A percentile compares a stretch with the other conserved stretches of the same genome.
These are phyloP conservation scores for Eidolon dupreanum DNA, from an alignment of 2,797 vertebrate species.

Conservation along the genomic window DNA sequence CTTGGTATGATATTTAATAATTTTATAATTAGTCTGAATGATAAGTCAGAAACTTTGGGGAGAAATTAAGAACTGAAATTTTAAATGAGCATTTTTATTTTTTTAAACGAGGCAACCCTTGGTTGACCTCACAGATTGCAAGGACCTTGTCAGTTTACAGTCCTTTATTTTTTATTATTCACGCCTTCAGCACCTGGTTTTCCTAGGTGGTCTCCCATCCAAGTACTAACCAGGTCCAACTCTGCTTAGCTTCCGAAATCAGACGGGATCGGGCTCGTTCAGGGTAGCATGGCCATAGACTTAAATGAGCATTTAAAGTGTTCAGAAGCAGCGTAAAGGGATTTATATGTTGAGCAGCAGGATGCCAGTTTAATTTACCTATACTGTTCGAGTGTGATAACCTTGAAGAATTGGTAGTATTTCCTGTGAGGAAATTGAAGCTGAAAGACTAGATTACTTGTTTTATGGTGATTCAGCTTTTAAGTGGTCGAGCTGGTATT, in stretches of 20 bases:
- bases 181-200: too few relatives aligned
- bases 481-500: neutral
- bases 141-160: too few relatives aligned
- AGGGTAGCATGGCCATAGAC: too few relatives aligned
- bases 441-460: neutral
- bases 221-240: too few relatives aligned
- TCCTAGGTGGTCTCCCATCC: too few relatives aligned
- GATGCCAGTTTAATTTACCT: neutral
- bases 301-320: neutral
- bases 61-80: conserved; percentile 27
- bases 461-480: neutral
- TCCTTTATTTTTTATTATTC: too few relatives aligned
- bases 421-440: neutral
- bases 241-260: too few relatives aligned
- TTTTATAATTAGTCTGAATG: neutral
- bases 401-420: neutral
- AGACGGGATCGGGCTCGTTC: too few relatives aligned
- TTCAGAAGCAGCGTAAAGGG: neutral
- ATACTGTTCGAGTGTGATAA: neutral
- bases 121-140: too few relatives aligned
- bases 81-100: neutral
- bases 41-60: neutral
- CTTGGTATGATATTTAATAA: neutral
- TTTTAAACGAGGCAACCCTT: too few relatives aligned
- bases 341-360: neutral